phyloP scores from a whole-genome alignment of 2,888 invertebrate species.

The Oxyscelio sp. region DNA sequence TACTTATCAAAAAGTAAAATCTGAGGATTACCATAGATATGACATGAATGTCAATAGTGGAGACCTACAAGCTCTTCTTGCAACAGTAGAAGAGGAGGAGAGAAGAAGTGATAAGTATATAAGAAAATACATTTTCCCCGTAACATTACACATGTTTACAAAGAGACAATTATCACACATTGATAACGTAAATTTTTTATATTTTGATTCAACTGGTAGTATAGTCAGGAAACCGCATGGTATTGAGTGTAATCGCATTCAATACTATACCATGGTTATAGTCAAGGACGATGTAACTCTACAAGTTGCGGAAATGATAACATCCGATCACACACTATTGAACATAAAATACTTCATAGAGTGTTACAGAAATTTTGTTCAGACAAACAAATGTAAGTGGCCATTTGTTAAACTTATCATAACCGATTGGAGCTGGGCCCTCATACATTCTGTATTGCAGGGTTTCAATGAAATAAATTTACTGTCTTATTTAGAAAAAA shows the following conservation, averaged over 20 bases:
- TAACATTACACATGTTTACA: neutral
- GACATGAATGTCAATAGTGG: neutral
- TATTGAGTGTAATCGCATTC: constrained; percentile 15
- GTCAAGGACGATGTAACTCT: constrained; percentile 9
- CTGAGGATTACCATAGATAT: neutral
- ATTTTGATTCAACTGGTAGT: constrained; percentile 31
- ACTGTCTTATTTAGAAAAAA: constrained; percentile 2
- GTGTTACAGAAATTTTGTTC: constrained; percentile 1
- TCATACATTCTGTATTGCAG: constrained; percentile 13
- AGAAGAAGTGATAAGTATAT: neutral
- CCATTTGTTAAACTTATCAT: constrained; percentile 19
- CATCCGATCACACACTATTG: constrained; percentile 4
- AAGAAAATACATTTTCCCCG: neutral
- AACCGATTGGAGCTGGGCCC: constrained; percentile 31
- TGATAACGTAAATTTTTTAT: neutral
- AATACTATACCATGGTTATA: constrained; percentile 22
- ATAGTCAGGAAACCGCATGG: constrained; percentile 17
- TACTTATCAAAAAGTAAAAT: neutral
- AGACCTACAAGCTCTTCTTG: neutral
- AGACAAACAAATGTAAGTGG: no score
- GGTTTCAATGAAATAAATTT: constrained; percentile 9
- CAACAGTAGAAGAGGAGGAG: neutral
- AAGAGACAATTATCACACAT: neutral
- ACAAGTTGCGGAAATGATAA: constrained; percentile 39
- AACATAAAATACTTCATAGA: constrained; percentile 8